Evolutionary conservation across 2,888 invertebrate species (phyloP), one percentile per base, ranked within the genome.

Genomic region (Xylota segnis): DNA sequence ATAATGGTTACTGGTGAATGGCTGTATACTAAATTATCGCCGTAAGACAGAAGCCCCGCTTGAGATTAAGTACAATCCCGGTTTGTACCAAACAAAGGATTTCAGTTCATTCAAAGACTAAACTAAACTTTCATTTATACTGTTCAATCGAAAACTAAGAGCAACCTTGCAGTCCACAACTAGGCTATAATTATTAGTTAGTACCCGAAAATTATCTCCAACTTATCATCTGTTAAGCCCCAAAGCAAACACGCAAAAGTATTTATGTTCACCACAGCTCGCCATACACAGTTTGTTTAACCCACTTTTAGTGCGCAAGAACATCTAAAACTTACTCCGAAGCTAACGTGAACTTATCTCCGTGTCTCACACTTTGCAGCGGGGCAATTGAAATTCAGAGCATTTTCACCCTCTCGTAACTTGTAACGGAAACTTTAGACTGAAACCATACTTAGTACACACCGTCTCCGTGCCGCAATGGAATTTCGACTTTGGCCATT

Each of bases 331-430:
- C 40, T 9, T 29, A 10, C 61, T 40, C 23, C 37, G 29, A 43
- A 71, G 37, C 54, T 29, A 58, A 83, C 45, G 72, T 45, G 32
- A 56, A 37, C 10, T 29, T 45, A 56, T 72, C 7, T 52, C n/a
- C 14, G 6, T 34, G 12, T 16, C 66, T 16, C 58, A 40, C 45
- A 83, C 71, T 79, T 43, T 45, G 34, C 47, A 66, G 58, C 61
- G 3, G 43, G 52, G 74, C 79, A 79, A 84, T 84, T 84, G 70
- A 75, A 84, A 84, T 84, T 84, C 83, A 79, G 70, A 79, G 52
- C 79, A 50, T 84, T 84, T 84, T 68, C 75, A 79, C 83, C 75
- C 79, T 79, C 63, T 74, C 63, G 79, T 47, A 78, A 68, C 68
- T 75, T 74, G 52, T 84, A 84, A 84, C 83, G 79, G 83, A 75